Evolutionary conservation across 1,140 invertebrate genomes (phyloP), one percentile per base, ranked within the genome.

Genomic region (Hyposmocoma kahamanoa): DNA sequence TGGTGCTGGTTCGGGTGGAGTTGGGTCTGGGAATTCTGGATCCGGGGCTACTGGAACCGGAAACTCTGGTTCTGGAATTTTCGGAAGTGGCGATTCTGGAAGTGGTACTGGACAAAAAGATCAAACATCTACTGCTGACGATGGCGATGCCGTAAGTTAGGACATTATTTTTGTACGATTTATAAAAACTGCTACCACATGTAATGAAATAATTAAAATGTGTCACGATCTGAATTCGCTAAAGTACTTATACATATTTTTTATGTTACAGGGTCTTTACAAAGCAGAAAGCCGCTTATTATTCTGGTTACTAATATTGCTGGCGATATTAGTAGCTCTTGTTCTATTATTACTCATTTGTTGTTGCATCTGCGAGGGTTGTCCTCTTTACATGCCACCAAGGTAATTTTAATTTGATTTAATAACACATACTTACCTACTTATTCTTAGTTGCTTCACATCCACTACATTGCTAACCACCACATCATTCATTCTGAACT

Each of bases 321-420:
- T 95, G 44, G 90, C 92, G 32, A 83, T 95, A 8, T 68, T 95
- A 22, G 88, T 95, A 38, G 87, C 93, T 0, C 49, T 94, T 13
- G 90, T 92, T n/a, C 88, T 94, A 24, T 75, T 94, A 28, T 87
- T 90, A 21, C 74, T 95, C 24, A 90, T 95, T 42, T 87, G 92
- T 18, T 95, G 94, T 75, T 95, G 94, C 64, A 91, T 94, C 45
- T 95, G 93, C 70, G 90, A 92, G 58, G 91, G 91, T 56, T 96
- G 95, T 83, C 94, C 93, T 2, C 89, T 94, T 42, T 95, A 95
- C 59, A 91, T 92, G 82, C 90, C 91, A 39, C 90, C 92, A n/a
- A 89, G 90, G 88, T 90, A 86, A 88, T 41, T 41, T 20, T 60
- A 76, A 21, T 3, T 36, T n/a, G n/a, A n/a, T n/a, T n/a, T n/a